A percentile compares a stretch with the other conserved stretches of the same genome.
Conservation (phyloP, 2,113 vertebrate species). For the Cyphomyrus discorhynchus region DNA sequence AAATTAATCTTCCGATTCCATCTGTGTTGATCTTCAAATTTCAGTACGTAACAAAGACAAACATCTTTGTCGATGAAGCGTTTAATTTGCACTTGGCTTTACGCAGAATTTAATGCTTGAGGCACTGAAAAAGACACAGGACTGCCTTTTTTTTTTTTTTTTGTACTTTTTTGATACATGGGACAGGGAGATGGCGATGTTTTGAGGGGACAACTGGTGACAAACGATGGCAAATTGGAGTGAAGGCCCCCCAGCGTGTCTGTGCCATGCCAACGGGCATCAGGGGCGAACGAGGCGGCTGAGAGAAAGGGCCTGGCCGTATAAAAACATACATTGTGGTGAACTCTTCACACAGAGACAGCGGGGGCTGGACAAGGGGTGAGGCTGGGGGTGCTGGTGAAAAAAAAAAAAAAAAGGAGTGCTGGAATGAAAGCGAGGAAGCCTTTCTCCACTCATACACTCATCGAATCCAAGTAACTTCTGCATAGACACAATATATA, state of each 20-base stretch:
- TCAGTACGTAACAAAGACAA: background rate
- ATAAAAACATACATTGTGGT: conserved; percentile 4
- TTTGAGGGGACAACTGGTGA: conserved; percentile 12
- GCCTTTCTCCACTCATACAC: background rate
- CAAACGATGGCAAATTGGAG: conserved; percentile 29
- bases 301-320: conserved; percentile 9
- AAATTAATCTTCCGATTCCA: background rate
- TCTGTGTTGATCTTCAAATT: background rate
- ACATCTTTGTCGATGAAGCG: background rate
- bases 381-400: background rate
- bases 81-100: background rate
- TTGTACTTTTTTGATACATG: background rate
- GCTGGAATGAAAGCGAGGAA: background rate
- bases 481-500: background rate
- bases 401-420: background rate
- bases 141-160: background rate
- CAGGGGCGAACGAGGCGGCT: background rate
- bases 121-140: background rate
- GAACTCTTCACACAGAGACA: conserved; percentile 10
- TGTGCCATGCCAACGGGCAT: conserved; percentile 9
- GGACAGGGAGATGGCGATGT: background rate
- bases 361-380: background rate
- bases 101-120: background rate
- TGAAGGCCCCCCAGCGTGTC: conserved; percentile 18
- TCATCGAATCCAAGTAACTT: background rate